Percentiles rank a stretch among this genome's conserved stretches.
phyloP scores from a whole-genome alignment of 2,888 invertebrate genomes.

The Drosophila imparisetae region DNA sequence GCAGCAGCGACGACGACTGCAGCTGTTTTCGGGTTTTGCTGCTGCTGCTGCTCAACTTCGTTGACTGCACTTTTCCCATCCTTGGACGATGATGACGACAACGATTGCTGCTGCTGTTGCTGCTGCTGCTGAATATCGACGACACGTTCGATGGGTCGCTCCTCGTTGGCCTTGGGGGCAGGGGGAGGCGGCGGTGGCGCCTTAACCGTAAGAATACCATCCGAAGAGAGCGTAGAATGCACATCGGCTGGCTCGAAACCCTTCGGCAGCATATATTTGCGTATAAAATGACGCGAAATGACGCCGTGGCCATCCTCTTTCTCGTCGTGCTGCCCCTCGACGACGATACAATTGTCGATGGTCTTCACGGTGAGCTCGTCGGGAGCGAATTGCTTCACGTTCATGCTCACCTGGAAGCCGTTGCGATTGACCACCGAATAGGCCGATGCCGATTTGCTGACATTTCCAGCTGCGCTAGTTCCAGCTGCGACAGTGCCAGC shows the following conservation, averaged over 20 bases:
- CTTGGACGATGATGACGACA: conserved; percentile 61
- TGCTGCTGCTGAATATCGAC: conserved; percentile 87
- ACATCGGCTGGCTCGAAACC: conserved; percentile 91
- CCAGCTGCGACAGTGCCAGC: conserved; percentile 2
- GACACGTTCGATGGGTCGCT: conserved; percentile 85
- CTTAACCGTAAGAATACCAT: conserved; percentile 89
- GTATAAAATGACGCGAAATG: conserved; percentile 90
- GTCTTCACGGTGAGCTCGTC: conserved; percentile 92
- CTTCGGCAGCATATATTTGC: conserved; percentile 90
- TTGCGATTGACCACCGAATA: conserved; percentile 84
- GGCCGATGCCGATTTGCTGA: conserved; percentile 53
- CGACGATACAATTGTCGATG: conserved; percentile 88
- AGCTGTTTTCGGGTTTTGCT: conserved; percentile 46
- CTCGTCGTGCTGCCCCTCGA: conserved; percentile 93
- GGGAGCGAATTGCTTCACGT: conserved; percentile 91
- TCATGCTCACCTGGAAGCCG: conserved; percentile 90
- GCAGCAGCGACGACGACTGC: conserved; percentile 14
- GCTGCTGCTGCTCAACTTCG: conserved; percentile 44
- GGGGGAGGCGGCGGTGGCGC: conserved; percentile 86
- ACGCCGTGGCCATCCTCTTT: conserved; percentile 91
- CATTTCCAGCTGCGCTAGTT: conserved; percentile 9
- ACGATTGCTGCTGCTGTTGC: conserved; percentile 36
- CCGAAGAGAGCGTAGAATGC: conserved; percentile 90
- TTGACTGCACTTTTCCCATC: conserved; percentile 66
- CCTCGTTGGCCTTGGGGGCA: conserved; percentile 55